phyloP scores from a whole-genome alignment of 2,888 invertebrate genomes.

The Syritta pipiens region DNA sequence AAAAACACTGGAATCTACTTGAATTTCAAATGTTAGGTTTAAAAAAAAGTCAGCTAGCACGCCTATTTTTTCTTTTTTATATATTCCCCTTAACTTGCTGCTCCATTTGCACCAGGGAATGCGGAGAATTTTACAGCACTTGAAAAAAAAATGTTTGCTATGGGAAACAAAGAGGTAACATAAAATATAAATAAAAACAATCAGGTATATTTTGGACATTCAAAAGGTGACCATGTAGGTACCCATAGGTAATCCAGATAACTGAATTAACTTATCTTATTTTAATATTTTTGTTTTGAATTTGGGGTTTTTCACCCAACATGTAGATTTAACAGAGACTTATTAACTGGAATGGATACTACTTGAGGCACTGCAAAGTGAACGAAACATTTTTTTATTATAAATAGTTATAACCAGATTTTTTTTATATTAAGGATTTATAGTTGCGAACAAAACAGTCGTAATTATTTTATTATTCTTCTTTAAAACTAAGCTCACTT shows the following conservation, averaged over 20 bases:
- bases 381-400: too few relatives aligned
- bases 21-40: too few relatives aligned
- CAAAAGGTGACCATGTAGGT: background rate
- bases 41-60: too few relatives aligned
- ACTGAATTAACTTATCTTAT: background rate
- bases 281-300: background rate
- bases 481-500: slow-evolving; percentile 28
- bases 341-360: slow-evolving; percentile 4
- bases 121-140: too few relatives aligned
- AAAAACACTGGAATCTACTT: too few relatives aligned
- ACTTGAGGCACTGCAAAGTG: slow-evolving; percentile 5
- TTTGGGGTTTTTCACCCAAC: background rate
- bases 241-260: slow-evolving; percentile 1
- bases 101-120: too few relatives aligned
- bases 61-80: too few relatives aligned
- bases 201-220: background rate
- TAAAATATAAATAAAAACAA: too few relatives aligned
- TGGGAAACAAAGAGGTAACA: too few relatives aligned
- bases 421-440: background rate
- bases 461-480: background rate
- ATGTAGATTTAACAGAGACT: slow-evolving; percentile 4
- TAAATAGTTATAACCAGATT: background rate
- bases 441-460: background rate
- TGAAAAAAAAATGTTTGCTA: too few relatives aligned
- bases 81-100: too few relatives aligned